Conservation (phyloP, 2,113 vertebrate genomes). For the Sceloporus tristichus region DNA sequence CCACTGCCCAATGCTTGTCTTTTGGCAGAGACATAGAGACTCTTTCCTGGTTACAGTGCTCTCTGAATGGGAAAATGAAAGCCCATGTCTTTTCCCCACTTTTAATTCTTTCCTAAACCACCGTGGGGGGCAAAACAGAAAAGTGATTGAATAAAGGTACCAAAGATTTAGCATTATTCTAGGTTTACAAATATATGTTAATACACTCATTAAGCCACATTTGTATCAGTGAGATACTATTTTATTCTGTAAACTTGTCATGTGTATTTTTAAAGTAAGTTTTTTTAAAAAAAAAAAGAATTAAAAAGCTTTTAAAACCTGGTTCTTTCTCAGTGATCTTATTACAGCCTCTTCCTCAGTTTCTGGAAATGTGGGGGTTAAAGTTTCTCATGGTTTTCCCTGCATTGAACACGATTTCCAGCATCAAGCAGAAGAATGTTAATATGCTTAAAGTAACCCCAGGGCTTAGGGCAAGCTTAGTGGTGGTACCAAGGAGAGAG, state of each 20-base stretch:
- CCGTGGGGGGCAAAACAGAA: conserved; percentile 20
- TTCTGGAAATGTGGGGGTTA: conserved; percentile 10
- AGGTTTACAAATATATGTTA: conserved; percentile 81
- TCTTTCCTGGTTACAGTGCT: neutral
- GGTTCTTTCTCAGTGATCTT: conserved; percentile 1
- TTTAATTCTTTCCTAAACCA: conserved; percentile 39
- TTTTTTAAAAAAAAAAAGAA: conserved; percentile 73
- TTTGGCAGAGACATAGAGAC: conserved; percentile 11
- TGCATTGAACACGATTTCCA: conserved; percentile 50
- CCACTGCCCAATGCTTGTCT: neutral
- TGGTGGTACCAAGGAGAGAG: conserved; percentile 51
- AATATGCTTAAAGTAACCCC: conserved; percentile 62
- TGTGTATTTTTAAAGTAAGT: conserved; percentile 74
- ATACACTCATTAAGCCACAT: conserved; percentile 75
- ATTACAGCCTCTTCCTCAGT: neutral
- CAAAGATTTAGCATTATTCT: conserved; percentile 80
- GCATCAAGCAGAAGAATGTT: conserved; percentile 48
- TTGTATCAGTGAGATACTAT: conserved; percentile 78
- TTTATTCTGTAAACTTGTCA: conserved; percentile 78
- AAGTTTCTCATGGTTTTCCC: conserved; percentile 13
- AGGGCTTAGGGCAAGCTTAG: conserved; percentile 11
- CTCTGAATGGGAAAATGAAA: conserved; percentile 33
- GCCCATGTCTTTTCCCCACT: neutral
- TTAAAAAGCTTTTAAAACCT: conserved; percentile 78
- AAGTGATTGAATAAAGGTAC: conserved; percentile 73